Conservation (phyloP, 2,113 vertebrate genomes). For the Todiramphus chloris region DNA sequence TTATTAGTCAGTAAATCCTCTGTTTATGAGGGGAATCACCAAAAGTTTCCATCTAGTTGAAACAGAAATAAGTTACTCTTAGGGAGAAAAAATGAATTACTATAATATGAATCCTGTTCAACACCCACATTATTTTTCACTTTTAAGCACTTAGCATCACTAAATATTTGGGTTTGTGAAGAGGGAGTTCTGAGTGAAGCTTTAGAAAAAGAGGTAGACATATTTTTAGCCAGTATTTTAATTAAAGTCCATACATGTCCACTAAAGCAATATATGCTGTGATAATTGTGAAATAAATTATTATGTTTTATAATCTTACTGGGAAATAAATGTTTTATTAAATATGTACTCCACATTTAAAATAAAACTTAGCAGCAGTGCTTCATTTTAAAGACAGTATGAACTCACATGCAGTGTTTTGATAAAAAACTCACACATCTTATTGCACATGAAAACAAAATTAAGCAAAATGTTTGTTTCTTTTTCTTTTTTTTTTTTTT, state of each 20-base stretch:
- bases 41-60: neutral
- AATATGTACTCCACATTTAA: neutral
- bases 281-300: neutral
- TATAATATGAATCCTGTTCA: neutral
- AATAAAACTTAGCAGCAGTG: neutral
- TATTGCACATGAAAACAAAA: neutral
- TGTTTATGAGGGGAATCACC: neutral
- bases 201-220: neutral
- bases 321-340: neutral
- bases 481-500: neutral
- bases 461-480: neutral
- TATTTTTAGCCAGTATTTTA: neutral
- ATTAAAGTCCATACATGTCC: neutral
- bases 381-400: neutral
- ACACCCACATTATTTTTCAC: neutral
- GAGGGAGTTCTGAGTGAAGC: neutral
- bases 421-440: neutral
- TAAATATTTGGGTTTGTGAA: neutral
- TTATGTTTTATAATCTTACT: neutral
- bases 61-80: constrained; percentile 1
- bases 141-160: neutral
- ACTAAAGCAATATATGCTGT: neutral
- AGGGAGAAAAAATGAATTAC: neutral
- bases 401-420: neutral
- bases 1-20: constrained; percentile 14